Conservation (phyloP, 1,140 invertebrate species). For the Melipona quadrifasciata region DNA sequence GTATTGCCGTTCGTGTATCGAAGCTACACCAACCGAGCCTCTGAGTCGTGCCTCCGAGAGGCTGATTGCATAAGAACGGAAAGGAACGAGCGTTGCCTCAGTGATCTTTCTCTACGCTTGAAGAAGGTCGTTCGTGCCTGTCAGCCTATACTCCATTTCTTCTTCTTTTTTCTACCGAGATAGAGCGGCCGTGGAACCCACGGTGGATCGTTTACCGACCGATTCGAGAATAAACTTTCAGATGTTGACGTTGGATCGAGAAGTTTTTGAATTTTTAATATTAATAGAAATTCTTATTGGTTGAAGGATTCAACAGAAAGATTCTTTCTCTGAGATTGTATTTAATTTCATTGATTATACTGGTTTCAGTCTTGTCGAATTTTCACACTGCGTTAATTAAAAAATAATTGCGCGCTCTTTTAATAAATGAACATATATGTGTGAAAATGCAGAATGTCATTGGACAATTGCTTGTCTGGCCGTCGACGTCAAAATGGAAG, state of each 20-base stretch:
- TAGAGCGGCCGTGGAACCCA: background rate
- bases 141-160: background rate
- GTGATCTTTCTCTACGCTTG: background rate
- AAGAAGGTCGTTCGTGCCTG: background rate
- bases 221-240: background rate
- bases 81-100: constrained; percentile 2
- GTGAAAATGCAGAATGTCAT: too few relatives aligned
- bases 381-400: too few relatives aligned
- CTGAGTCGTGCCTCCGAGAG: constrained; percentile 39
- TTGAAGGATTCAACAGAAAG: background rate
- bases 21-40: background rate
- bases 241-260: background rate
- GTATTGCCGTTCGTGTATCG: background rate
- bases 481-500: too few relatives aligned
- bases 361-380: too few relatives aligned
- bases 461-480: too few relatives aligned
- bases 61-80: constrained; percentile 49
- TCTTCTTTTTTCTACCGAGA: background rate
- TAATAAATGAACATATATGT: too few relatives aligned
- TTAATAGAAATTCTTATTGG: background rate
- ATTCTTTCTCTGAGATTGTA: too few relatives aligned
- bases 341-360: too few relatives aligned
- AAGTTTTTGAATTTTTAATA: background rate
- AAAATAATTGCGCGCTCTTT: too few relatives aligned
- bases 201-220: background rate